Evolutionary conservation across 2,888 invertebrate genomes (phyloP), one percentile per base, ranked within the genome.

Genomic region (Tupiocoris notatus): DNA sequence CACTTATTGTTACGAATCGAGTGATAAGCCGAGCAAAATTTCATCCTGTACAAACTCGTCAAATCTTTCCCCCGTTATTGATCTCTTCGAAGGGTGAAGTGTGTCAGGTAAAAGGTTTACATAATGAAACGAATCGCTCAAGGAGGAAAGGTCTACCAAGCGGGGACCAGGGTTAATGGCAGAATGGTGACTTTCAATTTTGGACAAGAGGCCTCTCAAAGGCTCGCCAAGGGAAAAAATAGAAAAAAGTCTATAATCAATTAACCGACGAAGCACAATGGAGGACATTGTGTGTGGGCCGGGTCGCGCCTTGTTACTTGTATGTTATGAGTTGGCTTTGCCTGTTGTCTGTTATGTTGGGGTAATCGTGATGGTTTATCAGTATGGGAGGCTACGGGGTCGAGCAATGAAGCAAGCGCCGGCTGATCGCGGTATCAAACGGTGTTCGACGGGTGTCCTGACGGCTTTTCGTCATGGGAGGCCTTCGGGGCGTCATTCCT

Each of bases 161-260:
- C 24, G 25, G 23, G 20, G n/a, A 57, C 70, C 23, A 20, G 9
- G 58, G 25, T 57, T 75, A 75, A 75, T 75, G 75, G 75, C 75
- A 67, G 75, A 75, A 66, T 65, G 75, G 75, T 75, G 75, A 75
- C 75, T 75, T 75, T 75, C 75, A 75, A 66, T 75, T 75, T 75
- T 75, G 66, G 66, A 75, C 75, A 75, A 75, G 75, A 54, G 75
- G 25, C 25, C 54, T 54, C 23, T 61, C 39, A 56, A 64, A 64
- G 73, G 59, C 59, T 59, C 3, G 21, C 16, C 3, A 18, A 16
- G n/a, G 59, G n/a, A 24, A 24, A 65, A 65, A 65, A 24, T 39
- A 12, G 12, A 39, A 39, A 67, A 75, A 75, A 59, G 58, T 66
- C 57, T 75, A 57, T 75, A 75, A 75, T 75, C 75, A 75, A 75